A percentile compares a stretch with the other conserved stretches of the same genome.
phyloP scores from a whole-genome alignment of 2,797 vertebrate species.

The Mastacembelus armatus region DNA sequence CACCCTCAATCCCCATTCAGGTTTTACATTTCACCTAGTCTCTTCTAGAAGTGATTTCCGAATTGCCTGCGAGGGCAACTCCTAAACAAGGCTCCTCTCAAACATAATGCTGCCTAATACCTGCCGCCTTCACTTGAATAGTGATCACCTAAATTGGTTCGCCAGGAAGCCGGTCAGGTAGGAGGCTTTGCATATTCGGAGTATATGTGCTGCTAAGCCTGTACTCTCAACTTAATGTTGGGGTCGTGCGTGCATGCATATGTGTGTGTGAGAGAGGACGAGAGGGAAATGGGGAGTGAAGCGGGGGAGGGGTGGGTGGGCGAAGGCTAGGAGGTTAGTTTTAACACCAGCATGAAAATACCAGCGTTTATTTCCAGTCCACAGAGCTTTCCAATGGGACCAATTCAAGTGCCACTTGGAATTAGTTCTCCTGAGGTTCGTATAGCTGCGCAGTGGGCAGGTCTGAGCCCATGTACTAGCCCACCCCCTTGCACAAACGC shows the following conservation, averaged over 20 bases:
- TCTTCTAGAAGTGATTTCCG: slow-evolving; percentile 78
- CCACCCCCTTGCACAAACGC: slow-evolving; percentile 50
- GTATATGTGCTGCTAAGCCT: slow-evolving; percentile 71
- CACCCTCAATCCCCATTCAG: slow-evolving; percentile 77
- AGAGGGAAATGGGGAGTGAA: neutral
- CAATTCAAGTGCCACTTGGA: slow-evolving; percentile 91
- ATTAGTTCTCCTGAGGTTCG: slow-evolving; percentile 87
- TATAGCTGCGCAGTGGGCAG: slow-evolving; percentile 86
- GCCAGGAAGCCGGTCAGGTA: slow-evolving; percentile 66
- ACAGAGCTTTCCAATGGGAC: slow-evolving; percentile 88
- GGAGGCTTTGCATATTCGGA: slow-evolving; percentile 71
- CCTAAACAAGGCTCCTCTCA: slow-evolving; percentile 65
- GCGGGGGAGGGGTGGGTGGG: slow-evolving; percentile 29
- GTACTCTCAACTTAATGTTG: slow-evolving; percentile 67
- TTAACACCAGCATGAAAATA: slow-evolving; percentile 86
- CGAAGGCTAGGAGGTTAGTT: slow-evolving; percentile 72
- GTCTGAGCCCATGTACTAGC: slow-evolving; percentile 83
- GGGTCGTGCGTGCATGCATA: slow-evolving; percentile 26
- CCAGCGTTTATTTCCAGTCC: slow-evolving; percentile 87
- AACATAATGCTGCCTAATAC: slow-evolving; percentile 71
- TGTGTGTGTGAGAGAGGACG: slow-evolving; percentile 1
- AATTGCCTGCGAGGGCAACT: slow-evolving; percentile 75
- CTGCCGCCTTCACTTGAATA: slow-evolving; percentile 68
- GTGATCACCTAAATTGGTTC: slow-evolving; percentile 71
- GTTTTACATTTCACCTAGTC: slow-evolving; percentile 83